Base-by-base conservation (phyloP, 2,797 vertebrate genomes). In the Premnoplex brunnescens region DNA sequence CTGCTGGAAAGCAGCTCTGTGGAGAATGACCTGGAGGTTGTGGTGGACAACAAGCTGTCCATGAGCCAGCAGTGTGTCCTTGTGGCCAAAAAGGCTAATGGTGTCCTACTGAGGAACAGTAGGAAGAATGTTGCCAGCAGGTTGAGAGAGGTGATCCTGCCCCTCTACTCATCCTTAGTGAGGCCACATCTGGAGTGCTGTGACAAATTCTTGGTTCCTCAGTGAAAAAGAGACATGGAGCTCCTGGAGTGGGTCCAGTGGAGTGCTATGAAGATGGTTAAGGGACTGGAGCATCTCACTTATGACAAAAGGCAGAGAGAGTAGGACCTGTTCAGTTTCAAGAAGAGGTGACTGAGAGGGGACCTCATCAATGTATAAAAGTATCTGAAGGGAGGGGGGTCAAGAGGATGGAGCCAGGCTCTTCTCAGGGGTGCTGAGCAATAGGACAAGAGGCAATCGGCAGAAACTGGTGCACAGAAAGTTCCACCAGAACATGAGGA, bases 11-110 rank as follows among this genome's bases (percentile, higher is more conserved):
- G 32, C 22, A 58, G 44, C 37, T 72, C 67, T 72, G n/a, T 5
- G 27, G 43, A 78, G 22, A 24, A 44, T 27, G 20, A 66, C 16
- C 27, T 71, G 32, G 7, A 15, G 27, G 27, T 58, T 32, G 27
- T 0, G 0, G 3, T 14, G 19, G 32, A 64, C 18, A 64, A 5
- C 43, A 24, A 72, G 27, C 2, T 56, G 32, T 4, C 2, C 27
- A 7, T 17, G 27, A 37, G 9, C 23, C 51, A 72, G 44, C 19
- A 56, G 36, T 20, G 49, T 26, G n/a, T 21, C n/a, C 16, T 23
- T 32, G 27, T 14, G 22, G 51, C 32, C 22, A 43, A 43, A 58
- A 49, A 32, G 12, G 4, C 26, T 18, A 49, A 6, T 11, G 18
- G 18, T 1, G 19, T 32, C 32, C 10, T 36, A 36, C 36, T n/a